Evolutionary conservation across 2,113 vertebrate species (phyloP), one percentile per base, ranked within the genome.

Genomic region (Dunckerocampus dactyliophorus): DNA sequence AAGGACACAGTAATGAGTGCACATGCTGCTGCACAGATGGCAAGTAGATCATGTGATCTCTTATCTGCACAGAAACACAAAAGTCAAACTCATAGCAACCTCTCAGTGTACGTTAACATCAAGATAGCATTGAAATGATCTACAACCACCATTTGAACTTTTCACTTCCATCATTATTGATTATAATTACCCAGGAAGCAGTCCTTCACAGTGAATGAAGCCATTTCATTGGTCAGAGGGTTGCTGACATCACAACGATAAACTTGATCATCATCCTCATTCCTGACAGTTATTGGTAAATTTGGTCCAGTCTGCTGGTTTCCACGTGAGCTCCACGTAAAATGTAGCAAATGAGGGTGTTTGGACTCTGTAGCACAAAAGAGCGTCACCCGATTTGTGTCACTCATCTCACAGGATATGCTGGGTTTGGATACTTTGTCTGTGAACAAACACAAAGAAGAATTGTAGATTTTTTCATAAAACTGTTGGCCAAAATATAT

Each of bases 181-280:
- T 49, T 12, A 21, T 15, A 14, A 5, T 66, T 74, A 89, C 87
- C 80, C 47, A 48, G 3, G 47, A 74, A 69, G 55, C 87, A 89
- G 5, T 81, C 45, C 56, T 71, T 80, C 43, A 76, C 72, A 3
- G 21, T 62, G 58, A 84, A 85, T 6, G 51, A 49, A 1, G 60
- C 31, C 0, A 14, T 59, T 34, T 76, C 72, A 1, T 0, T 16
- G 10, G 58, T 68, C 46, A 81, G 43, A 0, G 13, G 69, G 75
- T 83, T 87, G 58, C 62, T 82, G 1, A 67, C 85, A 1, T 0
- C 20, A 45, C 87, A 89, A 1, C 0, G 66, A 67, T 82, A 63
- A 4, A 20, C 67, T 7, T 52, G 1, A 15, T 77, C 46, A 0
- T 84, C 61, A 3, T 51, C 13, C 37, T 53, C 0, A 1, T 37